These are phyloP conservation scores for Narcine bancroftii DNA, from an alignment of 2,113 vertebrate species.

Conservation along the genomic window DNA sequence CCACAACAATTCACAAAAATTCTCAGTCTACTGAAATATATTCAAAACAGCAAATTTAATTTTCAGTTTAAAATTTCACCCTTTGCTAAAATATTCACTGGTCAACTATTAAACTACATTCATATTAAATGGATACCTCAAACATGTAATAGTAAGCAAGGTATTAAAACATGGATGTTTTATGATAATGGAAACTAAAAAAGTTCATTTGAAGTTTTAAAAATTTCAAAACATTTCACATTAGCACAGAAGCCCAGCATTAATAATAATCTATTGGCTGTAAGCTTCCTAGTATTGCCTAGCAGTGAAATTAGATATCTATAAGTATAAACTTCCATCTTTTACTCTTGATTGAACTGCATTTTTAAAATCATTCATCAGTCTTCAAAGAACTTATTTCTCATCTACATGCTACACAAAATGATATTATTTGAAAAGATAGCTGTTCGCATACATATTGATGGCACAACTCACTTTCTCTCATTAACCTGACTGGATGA, in stretches of 20 bases:
- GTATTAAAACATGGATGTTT: too few relatives aligned
- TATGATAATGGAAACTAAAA: too few relatives aligned
- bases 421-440: too few relatives aligned
- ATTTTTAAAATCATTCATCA: neutral
- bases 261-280: neutral
- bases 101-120: too few relatives aligned
- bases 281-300: neutral
- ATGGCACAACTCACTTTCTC: too few relatives aligned
- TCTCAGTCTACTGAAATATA: neutral
- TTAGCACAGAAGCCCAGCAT: neutral
- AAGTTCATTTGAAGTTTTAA: neutral
- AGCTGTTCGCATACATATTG: too few relatives aligned
- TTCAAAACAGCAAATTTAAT: neutral
- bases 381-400: neutral
- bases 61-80: neutral
- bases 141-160: too few relatives aligned
- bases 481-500: too few relatives aligned
- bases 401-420: too few relatives aligned
- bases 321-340: slow-evolving; percentile 4
- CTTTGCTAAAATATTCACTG: too few relatives aligned
- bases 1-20: neutral
- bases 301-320: neutral
- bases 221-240: neutral
- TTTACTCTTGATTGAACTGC: neutral
- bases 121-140: too few relatives aligned